Base-by-base conservation (phyloP, 2,888 invertebrate genomes). In the Eupithecia abbreviata region DNA sequence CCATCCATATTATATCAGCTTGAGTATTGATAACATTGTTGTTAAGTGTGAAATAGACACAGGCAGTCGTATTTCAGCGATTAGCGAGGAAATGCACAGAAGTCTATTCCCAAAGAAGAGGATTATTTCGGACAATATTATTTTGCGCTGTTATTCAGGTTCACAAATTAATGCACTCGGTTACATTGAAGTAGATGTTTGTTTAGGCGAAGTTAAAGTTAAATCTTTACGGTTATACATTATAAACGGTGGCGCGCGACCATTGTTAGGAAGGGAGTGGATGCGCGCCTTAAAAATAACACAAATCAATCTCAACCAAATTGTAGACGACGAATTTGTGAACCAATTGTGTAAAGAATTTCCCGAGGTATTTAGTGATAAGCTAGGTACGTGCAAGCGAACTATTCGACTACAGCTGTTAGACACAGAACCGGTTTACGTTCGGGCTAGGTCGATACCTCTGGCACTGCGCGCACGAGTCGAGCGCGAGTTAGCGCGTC, bases 201-300 rank as follows among this genome's bases (percentile, higher is more conserved):
- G 2, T 43, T 7, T 43, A 43, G 43, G 43, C 43, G 43, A 43
- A 43, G 7, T 43, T 43, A 43, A 43, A 43, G 43, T 43, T 43
- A 43, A 43, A 43, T 43, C 43, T 43, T 7, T 43, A 43, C 51
- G 58, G 18, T 3, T 62, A 18, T 18, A 62, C n/a, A 18, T 62
- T 2, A 62, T 62, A 15, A 15, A 7, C 15, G 58, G 18, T 18
- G 58, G 58, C n/a, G 58, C n/a, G n/a, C 58, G 58, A 18, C 58
- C 58, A 10, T 62, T 62, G n/a, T 18, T 62, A 18, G 58, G 58
- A n/a, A 15, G 58, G 58, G 58, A 62, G 18, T 62, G 58, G 58
- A 62, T 62, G 58, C 58, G 58, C 58, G 58, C 58, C 12, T 18
- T 62, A 62, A 62, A 62, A 62, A 62, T 18, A 18, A 62, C 7